phyloP scores from a whole-genome alignment of 2,113 vertebrate species.

The Gracilinanus agilis region DNA sequence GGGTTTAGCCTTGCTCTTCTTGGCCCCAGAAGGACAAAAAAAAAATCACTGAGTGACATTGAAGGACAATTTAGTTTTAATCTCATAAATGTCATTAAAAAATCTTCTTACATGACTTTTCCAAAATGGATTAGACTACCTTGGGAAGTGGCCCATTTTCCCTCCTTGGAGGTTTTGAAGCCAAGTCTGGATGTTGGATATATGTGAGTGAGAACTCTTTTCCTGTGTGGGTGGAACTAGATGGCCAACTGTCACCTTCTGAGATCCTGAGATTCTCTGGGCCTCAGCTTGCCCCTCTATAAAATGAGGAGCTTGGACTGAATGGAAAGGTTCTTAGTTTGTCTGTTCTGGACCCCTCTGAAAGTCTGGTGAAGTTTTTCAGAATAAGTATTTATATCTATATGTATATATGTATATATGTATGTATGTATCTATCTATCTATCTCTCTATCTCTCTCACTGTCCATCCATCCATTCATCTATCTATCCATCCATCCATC shows the following conservation, averaged over 20 bases:
- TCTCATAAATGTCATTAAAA: neutral
- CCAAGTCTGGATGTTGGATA: neutral
- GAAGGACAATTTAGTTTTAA: neutral
- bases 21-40: neutral
- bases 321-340: neutral
- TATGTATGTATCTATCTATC: too few relatives aligned
- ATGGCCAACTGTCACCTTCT: neutral
- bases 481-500: too few relatives aligned
- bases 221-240: neutral
- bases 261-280: too few relatives aligned
- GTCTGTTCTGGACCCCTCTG: neutral
- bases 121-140: neutral
- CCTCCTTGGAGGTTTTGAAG: too few relatives aligned
- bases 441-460: too few relatives aligned
- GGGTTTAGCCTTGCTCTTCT: neutral
- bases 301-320: too few relatives aligned
- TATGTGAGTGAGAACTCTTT: neutral
- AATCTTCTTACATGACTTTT: neutral
- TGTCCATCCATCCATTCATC: too few relatives aligned
- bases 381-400: neutral
- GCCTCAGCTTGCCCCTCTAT: too few relatives aligned
- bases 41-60: neutral
- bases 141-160: neutral
- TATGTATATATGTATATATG: too few relatives aligned
- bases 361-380: neutral